These are phyloP conservation scores for Murina feae DNA, from an alignment of 2,113 vertebrate species.

Conservation along the genomic window DNA sequence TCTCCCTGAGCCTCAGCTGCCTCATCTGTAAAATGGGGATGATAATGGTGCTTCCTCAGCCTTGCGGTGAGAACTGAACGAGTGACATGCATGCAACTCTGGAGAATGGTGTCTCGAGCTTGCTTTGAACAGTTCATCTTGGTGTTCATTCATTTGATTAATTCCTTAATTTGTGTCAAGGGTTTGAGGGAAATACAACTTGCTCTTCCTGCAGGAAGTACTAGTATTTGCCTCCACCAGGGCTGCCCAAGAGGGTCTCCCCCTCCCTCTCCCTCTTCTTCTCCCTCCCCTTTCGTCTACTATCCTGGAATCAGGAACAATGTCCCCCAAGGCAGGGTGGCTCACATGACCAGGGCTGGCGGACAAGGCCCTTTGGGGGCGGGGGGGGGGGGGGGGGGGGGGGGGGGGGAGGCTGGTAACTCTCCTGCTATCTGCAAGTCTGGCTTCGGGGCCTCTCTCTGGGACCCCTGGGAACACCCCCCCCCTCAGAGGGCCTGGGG, in stretches of 20 bases:
- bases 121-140: neutral
- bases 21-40: neutral
- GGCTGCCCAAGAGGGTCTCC: neutral
- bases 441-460: neutral
- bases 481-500: neutral
- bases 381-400: no score
- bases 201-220: slow-evolving; percentile 40
- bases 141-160: slow-evolving; percentile 21
- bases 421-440: neutral
- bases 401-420: fast-evolving
- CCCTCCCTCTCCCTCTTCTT: neutral
- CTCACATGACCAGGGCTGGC: fast-evolving
- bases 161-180: slow-evolving; percentile 42
- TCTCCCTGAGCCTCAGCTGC: neutral
- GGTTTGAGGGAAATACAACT: slow-evolving; percentile 25
- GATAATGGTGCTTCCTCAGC: neutral
- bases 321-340: neutral
- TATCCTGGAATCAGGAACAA: neutral
- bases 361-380: neutral
- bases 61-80: neutral
- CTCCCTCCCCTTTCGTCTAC: neutral
- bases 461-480: neutral
- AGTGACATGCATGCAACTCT: fast-evolving
- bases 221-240: slow-evolving; percentile 29
- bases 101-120: neutral